These are phyloP conservation scores for Corvus moneduloides DNA, from an alignment of 2,113 vertebrate species.

Conservation along the genomic window DNA sequence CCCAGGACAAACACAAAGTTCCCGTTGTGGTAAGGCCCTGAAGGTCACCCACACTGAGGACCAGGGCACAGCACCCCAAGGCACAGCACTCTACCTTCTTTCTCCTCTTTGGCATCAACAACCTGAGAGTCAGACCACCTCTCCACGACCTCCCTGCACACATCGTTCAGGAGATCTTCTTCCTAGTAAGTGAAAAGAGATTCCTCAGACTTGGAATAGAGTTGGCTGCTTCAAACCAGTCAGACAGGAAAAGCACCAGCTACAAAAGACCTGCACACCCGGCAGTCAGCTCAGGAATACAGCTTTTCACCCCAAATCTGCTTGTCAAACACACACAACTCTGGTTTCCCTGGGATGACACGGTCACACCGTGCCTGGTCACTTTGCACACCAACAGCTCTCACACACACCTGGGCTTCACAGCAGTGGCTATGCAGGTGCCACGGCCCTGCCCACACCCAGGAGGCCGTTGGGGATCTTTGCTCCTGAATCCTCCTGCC, in stretches of 20 bases:
- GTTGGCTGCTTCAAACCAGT: neutral
- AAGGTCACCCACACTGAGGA: neutral
- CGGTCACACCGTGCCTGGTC: rapidly evolving
- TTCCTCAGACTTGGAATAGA: neutral
- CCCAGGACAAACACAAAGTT: neutral
- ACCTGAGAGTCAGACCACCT: constrained; percentile 83
- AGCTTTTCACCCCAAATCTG: neutral
- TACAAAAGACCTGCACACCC: neutral
- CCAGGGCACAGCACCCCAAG: neutral
- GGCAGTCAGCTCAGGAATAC: neutral
- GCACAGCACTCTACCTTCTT: constrained; percentile 70
- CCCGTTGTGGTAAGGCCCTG: neutral
- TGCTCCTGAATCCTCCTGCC: neutral
- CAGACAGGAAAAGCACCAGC: neutral
- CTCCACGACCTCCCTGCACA: constrained; percentile 88
- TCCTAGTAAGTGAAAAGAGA: constrained; percentile 76
- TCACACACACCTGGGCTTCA: neutral
- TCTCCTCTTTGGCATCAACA: constrained; percentile 66
- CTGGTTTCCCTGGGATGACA: neutral
- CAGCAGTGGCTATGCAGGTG: rapidly evolving
- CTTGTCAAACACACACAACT: rapidly evolving
- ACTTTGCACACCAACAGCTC: rapidly evolving
- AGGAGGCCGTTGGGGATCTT: rapidly evolving
- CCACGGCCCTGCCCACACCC: neutral
- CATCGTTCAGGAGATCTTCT: constrained; percentile 83